A percentile compares a stretch with the other conserved stretches of the same genome.
Conservation (phyloP, 64 coral and sea anemone genomes). For the Pocillopora verrucosa region DNA sequence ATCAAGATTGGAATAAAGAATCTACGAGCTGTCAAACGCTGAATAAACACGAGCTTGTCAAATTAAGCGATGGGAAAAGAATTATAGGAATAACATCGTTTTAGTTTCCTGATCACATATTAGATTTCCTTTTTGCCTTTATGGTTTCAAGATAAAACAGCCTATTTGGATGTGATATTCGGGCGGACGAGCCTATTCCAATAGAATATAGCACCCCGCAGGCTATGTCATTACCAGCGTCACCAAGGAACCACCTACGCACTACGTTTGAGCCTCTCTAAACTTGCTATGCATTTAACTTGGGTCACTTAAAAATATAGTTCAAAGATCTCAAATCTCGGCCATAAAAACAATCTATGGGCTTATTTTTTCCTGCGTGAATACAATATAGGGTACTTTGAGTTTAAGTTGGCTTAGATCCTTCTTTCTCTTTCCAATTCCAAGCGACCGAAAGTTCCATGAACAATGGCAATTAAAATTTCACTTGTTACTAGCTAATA, state of each 20-base stretch:
- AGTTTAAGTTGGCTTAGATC: background rate
- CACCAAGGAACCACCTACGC: constrained; percentile 20
- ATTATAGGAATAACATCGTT: background rate
- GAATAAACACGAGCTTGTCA: constrained; percentile 33
- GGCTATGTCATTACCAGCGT: constrained; percentile 30
- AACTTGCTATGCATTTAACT: background rate
- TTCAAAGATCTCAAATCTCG: background rate
- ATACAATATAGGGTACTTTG: background rate
- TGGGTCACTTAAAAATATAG: constrained; percentile 41
- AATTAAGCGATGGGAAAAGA: background rate
- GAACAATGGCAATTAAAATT: constrained; percentile 60
- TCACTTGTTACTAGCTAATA: background rate
- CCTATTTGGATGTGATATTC: background rate
- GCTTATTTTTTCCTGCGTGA: background rate
- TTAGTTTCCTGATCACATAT: background rate
- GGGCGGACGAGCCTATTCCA: background rate
- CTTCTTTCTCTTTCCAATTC: background rate
- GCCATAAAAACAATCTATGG: background rate
- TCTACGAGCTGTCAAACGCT: constrained; percentile 45
- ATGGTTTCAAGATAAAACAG: background rate
- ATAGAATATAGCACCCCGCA: constrained; percentile 26
- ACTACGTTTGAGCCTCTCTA: background rate
- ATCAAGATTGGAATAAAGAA: constrained; percentile 35
- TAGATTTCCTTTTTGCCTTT: background rate
- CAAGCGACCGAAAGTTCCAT: constrained; percentile 12